Base-by-base conservation (phyloP, 2,797 vertebrate genomes). In the Pangasius sanitwongsei region DNA sequence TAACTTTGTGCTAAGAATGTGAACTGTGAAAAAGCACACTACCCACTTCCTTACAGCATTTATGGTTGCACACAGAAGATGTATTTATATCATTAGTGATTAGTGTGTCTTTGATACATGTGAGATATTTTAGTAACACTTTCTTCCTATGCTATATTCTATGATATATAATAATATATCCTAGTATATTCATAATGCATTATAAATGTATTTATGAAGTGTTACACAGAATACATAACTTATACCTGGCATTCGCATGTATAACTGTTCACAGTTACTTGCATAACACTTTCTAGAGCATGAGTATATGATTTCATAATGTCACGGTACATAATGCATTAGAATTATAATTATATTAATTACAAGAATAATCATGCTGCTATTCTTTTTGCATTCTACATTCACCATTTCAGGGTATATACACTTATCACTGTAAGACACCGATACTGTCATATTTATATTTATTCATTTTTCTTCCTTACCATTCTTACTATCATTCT, bases 11-110 rank as follows among this genome's bases (percentile, higher is more conserved):
- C 18, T 53, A 81, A 44, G 11, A 53, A 28, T 80, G 81, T 84
- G 81, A 63, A 69, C 53, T 88, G 53, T 77, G 86, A 65, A 48
- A 72, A 81, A 74, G 78, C 85, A 77, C 77, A 50, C 41, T 63
- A 28, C 80, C 16, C 80, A 41, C 20, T 61, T 13, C 37, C 20
- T 59, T 57, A 59, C 31, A 81, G 78, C 55, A 59, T 59, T 34
- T 81, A 57, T 37, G 18, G 18, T 86, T 86, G 85, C 70, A 41
- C 87, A 65, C 61, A 67, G 83, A 87, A 28, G 67, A 50, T 63
- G 53, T 86, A 28, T 86, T 91, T 37, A n/a, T 78, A 48, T 16
- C 41, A 20, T 59, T 23, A 81, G 69, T 28, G 25, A 28, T 57
- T 82, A 41, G 23, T 61, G 31, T 59, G 8, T 80, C 50, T 80